Base-by-base conservation (phyloP, 2,888 invertebrate species). In the Rhagophthalmus giganteus region DNA sequence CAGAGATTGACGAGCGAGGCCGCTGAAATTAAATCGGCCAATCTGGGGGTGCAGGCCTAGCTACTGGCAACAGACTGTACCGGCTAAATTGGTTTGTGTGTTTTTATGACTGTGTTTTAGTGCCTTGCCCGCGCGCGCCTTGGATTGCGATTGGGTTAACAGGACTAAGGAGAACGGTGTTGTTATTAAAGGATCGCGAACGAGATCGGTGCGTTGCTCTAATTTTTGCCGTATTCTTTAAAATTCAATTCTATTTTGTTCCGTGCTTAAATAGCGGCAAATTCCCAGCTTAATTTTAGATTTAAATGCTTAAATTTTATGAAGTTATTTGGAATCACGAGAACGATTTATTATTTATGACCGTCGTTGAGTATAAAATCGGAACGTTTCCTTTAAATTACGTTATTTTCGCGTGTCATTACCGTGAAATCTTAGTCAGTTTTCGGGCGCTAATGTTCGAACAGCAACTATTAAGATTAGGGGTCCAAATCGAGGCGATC, bases 61-160 rank as follows among this genome's bases (percentile, higher is more conserved):
- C 51, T 57, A 50, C 59, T 67, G 71, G 71, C 70, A 71, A 71
- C 72, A 73, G 71, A 72, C 73, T 72, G 72, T 73, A 71, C 71
- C 67, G 66, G 71, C 73, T 74, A 75, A 74, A 75, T 75, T 75
- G 75, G 74, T 75, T 75, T 74, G 75, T 74, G 74, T 74, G 75
- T 74, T 75, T 75, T 75, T 75, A 75, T 74, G 75, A 72, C 74
- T 72, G 73, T 71, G 75, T 75, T 75, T 75, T 75, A 75, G 74
- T 74, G 70, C 71, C 68, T 64, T 67, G 68, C 67, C 74, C 73
- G 72, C 72, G 73, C 73, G 74, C 74, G 73, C 68, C 69, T 69
- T 66, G 70, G 70, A 73, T 73, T 73, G 70, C 71, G 69, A 73
- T 73, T 73, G 74, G 73, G 72, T 72, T 74, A 73, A 73, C 72